Evolutionary conservation across 1,140 invertebrate genomes (phyloP).

Genomic region (Euwallacea fornicatus): DNA sequence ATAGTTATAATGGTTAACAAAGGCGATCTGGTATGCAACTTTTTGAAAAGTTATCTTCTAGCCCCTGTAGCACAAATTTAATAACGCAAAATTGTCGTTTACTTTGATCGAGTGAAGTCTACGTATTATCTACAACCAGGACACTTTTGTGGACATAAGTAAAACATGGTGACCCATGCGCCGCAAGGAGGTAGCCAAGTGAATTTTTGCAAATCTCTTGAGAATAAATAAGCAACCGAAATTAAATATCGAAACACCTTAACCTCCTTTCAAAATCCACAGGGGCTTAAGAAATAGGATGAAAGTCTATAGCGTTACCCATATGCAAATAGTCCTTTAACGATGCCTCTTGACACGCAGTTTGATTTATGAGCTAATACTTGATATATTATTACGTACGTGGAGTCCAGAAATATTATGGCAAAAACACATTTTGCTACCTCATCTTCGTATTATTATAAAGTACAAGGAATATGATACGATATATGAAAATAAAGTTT

Average conservation of each 20-base stretch:
- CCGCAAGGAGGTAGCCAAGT: no score
- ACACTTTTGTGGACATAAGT: no score
- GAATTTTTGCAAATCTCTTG: no score
- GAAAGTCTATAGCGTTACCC: neutral
- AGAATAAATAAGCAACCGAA: no score
- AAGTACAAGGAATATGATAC: no score
- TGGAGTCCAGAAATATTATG: neutral
- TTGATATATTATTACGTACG: constrained; percentile 1
- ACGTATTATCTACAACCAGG: no score
- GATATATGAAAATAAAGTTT: no score
- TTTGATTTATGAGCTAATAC: neutral
- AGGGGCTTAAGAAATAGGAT: neutral
- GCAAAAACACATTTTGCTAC: neutral
- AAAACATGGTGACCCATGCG: no score
- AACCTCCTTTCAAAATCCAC: neutral
- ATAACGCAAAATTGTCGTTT: no score
- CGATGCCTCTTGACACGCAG: neutral
- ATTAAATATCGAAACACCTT: no score
- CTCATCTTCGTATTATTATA: neutral
- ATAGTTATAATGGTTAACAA: constrained; percentile 30
- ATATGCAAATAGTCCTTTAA: neutral
- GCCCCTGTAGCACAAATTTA: no score
- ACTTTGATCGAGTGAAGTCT: no score
- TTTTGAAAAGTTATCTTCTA: constrained; percentile 13
- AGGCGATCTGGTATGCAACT: constrained; percentile 22